Conservation (phyloP, 30 jellyfish, hydroid and myxozoan species). For the Aurelia aurita complex sp. Pacific region DNA sequence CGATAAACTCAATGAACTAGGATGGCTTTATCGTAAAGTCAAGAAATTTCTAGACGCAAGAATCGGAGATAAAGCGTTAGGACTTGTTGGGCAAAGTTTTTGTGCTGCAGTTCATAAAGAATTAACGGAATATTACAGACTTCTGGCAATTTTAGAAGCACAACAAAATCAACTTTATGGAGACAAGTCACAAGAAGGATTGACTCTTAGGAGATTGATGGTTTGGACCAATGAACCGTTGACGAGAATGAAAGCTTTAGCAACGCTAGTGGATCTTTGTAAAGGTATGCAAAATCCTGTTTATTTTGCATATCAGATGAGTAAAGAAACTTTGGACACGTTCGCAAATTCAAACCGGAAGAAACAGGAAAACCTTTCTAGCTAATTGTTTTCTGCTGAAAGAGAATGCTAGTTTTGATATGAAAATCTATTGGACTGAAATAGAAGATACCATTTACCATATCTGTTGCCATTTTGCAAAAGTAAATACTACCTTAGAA, state of each 20-base stretch:
- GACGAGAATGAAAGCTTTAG: conserved; percentile 92
- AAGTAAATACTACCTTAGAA: too few relatives aligned
- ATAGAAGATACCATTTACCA: too few relatives aligned
- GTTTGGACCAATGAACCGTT: conserved; percentile 99
- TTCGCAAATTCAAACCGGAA: too few relatives aligned
- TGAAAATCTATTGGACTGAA: too few relatives aligned
- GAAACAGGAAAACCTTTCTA: too few relatives aligned
- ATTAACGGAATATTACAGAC: conserved; percentile 89
- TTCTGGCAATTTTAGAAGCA: conserved; percentile 95
- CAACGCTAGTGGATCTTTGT: conserved; percentile 93
- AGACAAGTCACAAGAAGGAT: conserved; percentile 44
- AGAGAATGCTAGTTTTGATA: too few relatives aligned
- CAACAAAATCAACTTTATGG: conserved; percentile 80
- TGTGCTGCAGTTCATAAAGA: conserved; percentile 97
- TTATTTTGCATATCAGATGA: too few relatives aligned
- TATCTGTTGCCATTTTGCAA: too few relatives aligned
- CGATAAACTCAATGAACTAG: conserved; percentile 89
- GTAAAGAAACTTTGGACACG: too few relatives aligned
- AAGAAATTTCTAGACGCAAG: conserved; percentile 85
- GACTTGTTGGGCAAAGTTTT: conserved; percentile 98
- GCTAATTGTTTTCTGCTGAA: too few relatives aligned
- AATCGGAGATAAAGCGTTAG: conserved; percentile 95
- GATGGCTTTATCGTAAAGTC: conserved; percentile 94
- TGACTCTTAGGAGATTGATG: conserved; percentile 90
- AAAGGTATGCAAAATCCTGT: conserved; percentile 56